These are phyloP conservation scores for Onychostoma macrolepis DNA, from an alignment of 2,113 vertebrate genomes.

Conservation along the genomic window DNA sequence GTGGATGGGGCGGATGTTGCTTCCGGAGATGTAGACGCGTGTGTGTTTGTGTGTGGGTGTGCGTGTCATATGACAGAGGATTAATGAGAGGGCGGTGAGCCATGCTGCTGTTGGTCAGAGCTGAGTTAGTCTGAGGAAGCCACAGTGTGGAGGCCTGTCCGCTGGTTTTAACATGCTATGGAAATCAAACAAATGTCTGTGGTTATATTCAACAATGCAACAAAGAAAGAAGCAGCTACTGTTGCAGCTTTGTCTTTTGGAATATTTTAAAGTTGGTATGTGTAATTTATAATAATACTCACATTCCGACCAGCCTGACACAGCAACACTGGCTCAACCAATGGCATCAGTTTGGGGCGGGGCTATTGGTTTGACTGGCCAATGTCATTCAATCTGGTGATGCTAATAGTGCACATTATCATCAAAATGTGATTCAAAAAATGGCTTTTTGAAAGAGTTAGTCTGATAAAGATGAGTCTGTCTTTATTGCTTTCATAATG, in stretches of 20 bases:
- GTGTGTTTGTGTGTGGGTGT: slow-evolving; percentile 1
- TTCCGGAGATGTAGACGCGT: slow-evolving; percentile 46
- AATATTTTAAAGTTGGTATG: background rate
- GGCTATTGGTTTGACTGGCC: background rate
- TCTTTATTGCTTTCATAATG: background rate
- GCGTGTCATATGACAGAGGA: slow-evolving; percentile 43
- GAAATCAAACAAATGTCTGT: slow-evolving; percentile 18
- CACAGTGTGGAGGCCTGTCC: slow-evolving; percentile 13
- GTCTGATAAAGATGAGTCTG: background rate
- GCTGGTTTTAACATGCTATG: slow-evolving; percentile 33
- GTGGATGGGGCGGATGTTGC: slow-evolving; percentile 55
- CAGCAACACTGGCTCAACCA: background rate
- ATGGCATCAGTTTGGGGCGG: background rate
- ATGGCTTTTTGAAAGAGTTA: background rate
- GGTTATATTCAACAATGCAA: slow-evolving; percentile 3
- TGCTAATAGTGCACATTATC: background rate
- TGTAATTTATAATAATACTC: background rate
- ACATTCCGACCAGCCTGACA: background rate
- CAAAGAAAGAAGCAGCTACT: slow-evolving; percentile 1
- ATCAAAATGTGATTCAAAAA: background rate
- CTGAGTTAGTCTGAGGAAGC: slow-evolving; percentile 6
- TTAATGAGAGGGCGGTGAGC: slow-evolving; percentile 34
- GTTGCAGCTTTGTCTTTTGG: background rate
- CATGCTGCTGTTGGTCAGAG: slow-evolving; percentile 25
- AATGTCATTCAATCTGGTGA: background rate